Base-by-base conservation (phyloP, 2,888 invertebrate genomes). In the Lasioglossum lativentre region DNA sequence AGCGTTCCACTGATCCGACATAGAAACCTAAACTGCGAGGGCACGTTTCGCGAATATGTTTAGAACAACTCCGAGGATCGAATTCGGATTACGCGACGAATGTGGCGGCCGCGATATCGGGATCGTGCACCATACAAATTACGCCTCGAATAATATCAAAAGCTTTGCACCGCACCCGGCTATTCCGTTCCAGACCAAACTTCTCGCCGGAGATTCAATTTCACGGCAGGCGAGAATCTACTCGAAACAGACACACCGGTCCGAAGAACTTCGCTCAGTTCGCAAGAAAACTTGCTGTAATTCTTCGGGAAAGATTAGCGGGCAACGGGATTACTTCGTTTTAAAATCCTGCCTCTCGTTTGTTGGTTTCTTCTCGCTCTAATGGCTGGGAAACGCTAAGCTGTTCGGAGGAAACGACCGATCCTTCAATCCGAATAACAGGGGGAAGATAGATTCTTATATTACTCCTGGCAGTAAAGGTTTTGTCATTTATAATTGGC, bases 231-330 rank as follows among this genome's bases (percentile, higher is more conserved):
- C 70, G 34, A 23, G 80, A 85, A 82, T 85, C 84, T 80, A 74
- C 86, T 83, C 83, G 82, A 71, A 82, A 79, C 70, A 77, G 71
- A 63, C 40, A 77, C 75, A 77, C 74, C 73, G 78, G 63, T 38
- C 80, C 56, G 77, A 59, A 66, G 73, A 90, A 87, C 75, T 85
- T 83, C 85, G 68, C 40, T 52, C 76, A 8, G n/a, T 68, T 56
- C 70, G 82, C 86, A 86, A 85, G 88, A 90, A 92, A 88, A 89
- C 87, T 91, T 86, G 87, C 85, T 90, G 91, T 90, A 92, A 92
- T 92, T 92, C 80, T 80, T 63, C 47, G 84, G 80, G 87, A 86
- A 91, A 90, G 91, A 92, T 92, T 92, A 90, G 90, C 89, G 84
- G 87, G 76, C 81, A 83, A 70, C 86, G 86, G 87, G 91, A 89